phyloP scores from a whole-genome alignment of 2,113 vertebrate genomes.

The Larimichthys crocea region DNA sequence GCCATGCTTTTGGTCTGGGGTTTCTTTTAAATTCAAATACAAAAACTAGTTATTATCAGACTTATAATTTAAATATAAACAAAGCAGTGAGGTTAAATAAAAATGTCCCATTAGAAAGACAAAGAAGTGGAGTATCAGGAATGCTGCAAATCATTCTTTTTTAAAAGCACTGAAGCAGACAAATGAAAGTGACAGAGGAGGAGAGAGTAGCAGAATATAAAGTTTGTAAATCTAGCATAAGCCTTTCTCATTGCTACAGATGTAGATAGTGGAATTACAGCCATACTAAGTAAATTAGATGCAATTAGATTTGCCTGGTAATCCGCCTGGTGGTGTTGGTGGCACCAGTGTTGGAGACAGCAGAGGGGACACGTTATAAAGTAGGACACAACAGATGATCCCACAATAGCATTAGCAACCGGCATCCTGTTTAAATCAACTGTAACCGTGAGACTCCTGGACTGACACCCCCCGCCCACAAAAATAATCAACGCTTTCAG shows the following conservation, averaged over 20 bases:
- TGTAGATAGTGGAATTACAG: slow-evolving; percentile 77
- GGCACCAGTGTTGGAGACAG: slow-evolving; percentile 15
- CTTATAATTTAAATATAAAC: no score
- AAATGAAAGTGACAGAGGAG: not conserved
- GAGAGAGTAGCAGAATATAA: not conserved
- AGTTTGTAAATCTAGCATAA: slow-evolving; percentile 27
- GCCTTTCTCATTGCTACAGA: slow-evolving; percentile 65
- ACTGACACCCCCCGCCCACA: not conserved
- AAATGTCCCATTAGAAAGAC: not conserved
- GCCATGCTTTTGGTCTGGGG: no score
- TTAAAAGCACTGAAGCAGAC: no score
- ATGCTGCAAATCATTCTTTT: no score
- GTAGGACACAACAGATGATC: slow-evolving; percentile 76
- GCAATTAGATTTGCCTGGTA: slow-evolving; percentile 74
- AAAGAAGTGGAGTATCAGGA: not conserved
- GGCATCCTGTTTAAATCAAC: slow-evolving; percentile 35
- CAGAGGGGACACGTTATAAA: slow-evolving; percentile 56
- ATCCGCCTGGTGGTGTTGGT: slow-evolving; percentile 71
- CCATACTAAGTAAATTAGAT: slow-evolving; percentile 80
- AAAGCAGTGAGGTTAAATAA: no score
- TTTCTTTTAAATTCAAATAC: no score
- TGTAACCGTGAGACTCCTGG: slow-evolving; percentile 26
- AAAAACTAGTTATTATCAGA: no score
- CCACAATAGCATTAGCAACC: slow-evolving; percentile 61
- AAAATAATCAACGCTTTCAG: not conserved